These are phyloP conservation scores for Hemiscyllium ocellatum DNA, from an alignment of 2,113 vertebrate genomes.

Conservation along the genomic window DNA sequence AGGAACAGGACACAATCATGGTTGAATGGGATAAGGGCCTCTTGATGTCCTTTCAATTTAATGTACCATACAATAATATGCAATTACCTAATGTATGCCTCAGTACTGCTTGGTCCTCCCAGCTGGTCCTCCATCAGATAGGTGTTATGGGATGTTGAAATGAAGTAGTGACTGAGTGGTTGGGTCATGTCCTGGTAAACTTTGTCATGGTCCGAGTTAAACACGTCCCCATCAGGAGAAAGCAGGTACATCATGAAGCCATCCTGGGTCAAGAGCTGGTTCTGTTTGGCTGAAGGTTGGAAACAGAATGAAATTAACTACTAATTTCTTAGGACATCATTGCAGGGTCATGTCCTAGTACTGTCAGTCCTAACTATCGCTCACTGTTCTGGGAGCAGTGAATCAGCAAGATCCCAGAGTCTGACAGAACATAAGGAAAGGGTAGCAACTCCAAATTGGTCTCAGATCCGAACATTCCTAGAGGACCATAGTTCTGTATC, in stretches of 20 bases:
- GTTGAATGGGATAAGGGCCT: neutral
- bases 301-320: neutral
- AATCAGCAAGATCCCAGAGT: neutral
- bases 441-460: neutral
- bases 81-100: constrained; percentile 81
- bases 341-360: neutral
- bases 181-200: constrained; percentile 85
- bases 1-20: neutral
- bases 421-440: neutral
- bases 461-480: neutral
- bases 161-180: constrained; percentile 85
- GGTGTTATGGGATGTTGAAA: constrained; percentile 93
- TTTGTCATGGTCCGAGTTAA: constrained; percentile 64
- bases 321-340: neutral
- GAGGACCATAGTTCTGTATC: neutral
- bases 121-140: constrained; percentile 89
- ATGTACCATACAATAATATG: neutral
- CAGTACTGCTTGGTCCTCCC: constrained; percentile 81
- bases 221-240: constrained; percentile 72
- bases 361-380: neutral
- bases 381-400: neutral
- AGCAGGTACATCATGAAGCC: constrained; percentile 94
- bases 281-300: constrained; percentile 65
- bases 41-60: neutral
- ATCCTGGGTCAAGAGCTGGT: constrained; percentile 79